Evolutionary conservation across 2,797 vertebrate genomes (phyloP), one percentile per base, ranked within the genome.

Genomic region (Sebastes hubbsi): DNA sequence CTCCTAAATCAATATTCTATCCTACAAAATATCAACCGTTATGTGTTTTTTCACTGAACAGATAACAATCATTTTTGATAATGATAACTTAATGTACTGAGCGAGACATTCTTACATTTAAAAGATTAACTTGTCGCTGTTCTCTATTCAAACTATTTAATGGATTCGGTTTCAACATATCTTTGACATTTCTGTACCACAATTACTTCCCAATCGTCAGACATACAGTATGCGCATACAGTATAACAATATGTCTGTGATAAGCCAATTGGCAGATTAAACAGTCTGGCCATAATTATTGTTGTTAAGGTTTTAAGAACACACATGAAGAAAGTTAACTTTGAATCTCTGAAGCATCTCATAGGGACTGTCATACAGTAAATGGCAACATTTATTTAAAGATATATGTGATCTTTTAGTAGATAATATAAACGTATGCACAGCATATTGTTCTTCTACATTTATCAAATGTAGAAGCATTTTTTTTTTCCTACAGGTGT

Each of bases 401-500:
- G 10, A 27, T 58, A 10, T 25, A 14, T 0, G 14, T 8, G 3
- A 22, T 58, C 2, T 24, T 69, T 75, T 42, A 34, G 8, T 55
- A 56, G 27, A 13, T 55, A 54, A 38, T 46, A 64, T 32, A n/a
- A 27, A 6, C 1, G 7, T 4, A 3, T 52, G 58, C 25, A 42
- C 6, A 2, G 5, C 42, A 18, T 42, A 27, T 30, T 56, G 12
- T 60, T n/a, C n/a, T n/a, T n/a, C n/a, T n/a, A 38, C 4, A 14
- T 67, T 3, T 14, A 49, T 67, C 2, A 10, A 60, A 60, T 25
- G 9, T n/a, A 22, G 14, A 63, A 34, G 11, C 4, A 22, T 8
- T 38, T 0, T 1, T 0, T 0, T 0, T 12, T 14, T 16, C 8
- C n/a, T 27, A 2, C 24, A 68, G 49, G 42, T 78, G 11, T 10